A percentile compares a stretch with the other conserved stretches of the same genome.
Conservation (phyloP, 2,888 invertebrate genomes). For the Agrotis clavis region DNA sequence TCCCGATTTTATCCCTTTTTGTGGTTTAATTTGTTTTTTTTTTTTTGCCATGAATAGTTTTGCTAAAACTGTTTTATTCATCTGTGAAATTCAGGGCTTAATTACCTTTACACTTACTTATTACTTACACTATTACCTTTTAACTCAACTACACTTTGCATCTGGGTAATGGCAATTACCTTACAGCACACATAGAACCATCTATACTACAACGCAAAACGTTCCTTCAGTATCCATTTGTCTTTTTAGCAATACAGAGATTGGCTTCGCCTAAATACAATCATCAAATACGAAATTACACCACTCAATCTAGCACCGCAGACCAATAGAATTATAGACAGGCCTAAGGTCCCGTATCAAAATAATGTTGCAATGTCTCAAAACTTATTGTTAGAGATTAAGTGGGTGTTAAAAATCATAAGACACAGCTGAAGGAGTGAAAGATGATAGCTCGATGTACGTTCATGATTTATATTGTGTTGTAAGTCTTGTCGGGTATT, state of each 20-base stretch:
- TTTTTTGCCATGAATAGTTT: slow-evolving; percentile 3
- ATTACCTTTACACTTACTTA: too few relatives aligned
- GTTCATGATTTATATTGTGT: slow-evolving; percentile 88
- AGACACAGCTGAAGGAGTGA: slow-evolving; percentile 85
- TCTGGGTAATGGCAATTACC: neutral
- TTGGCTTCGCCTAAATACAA: slow-evolving; percentile 58
- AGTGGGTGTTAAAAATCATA: slow-evolving; percentile 91
- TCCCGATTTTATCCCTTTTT: slow-evolving; percentile 75
- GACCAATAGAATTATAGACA: slow-evolving; percentile 55
- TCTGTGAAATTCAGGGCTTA: neutral
- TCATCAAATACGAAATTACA: slow-evolving; percentile 58
- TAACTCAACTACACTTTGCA: neutral
- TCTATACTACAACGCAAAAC: neutral
- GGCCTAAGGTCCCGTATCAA: slow-evolving; percentile 57
- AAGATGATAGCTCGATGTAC: slow-evolving; percentile 85
- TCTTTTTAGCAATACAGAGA: slow-evolving; percentile 34
- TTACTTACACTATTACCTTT: too few relatives aligned
- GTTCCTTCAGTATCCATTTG: slow-evolving; percentile 18
- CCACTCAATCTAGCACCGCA: slow-evolving; percentile 53
- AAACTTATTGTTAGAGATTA: slow-evolving; percentile 85
- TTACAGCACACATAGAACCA: neutral
- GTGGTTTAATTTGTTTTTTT: slow-evolving; percentile 63
- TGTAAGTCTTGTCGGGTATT: slow-evolving; percentile 84
- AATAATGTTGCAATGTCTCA: slow-evolving; percentile 74
- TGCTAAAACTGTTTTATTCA: neutral